Evolutionary conservation across 1,140 invertebrate genomes (phyloP).

Genomic region (Monochamus saltuarius): DNA sequence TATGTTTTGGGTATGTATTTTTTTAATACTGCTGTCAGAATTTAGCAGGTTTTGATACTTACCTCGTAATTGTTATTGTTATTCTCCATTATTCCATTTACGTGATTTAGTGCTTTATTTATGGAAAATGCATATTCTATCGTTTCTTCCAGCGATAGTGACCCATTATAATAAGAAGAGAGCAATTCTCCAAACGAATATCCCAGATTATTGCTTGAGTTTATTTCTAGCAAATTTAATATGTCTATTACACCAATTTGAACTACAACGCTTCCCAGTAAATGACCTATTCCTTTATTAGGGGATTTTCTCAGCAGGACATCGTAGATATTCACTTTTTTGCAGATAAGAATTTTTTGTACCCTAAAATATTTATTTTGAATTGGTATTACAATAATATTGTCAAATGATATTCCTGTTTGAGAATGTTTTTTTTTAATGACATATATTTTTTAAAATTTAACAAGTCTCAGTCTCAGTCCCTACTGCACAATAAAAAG

Average conservation of each 20-base stretch:
- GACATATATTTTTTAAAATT: too few species aligned
- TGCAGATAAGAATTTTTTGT: slow-evolving; percentile 42
- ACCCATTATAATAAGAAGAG: slow-evolving; percentile 83
- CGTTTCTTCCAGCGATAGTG: slow-evolving; percentile 77
- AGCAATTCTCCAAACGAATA: slow-evolving; percentile 80
- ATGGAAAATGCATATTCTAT: slow-evolving; percentile 50
- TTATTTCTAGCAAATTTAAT: slow-evolving; percentile 64
- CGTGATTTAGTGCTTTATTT: slow-evolving; percentile 4
- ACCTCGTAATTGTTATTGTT: too few species aligned
- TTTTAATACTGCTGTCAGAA: too few species aligned
- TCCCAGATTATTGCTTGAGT: slow-evolving; percentile 75
- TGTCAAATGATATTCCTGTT: not conserved
- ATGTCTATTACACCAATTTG: slow-evolving; percentile 79
- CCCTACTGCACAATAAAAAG: too few species aligned
- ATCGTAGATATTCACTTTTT: slow-evolving; percentile 45
- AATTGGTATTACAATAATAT: too few species aligned
- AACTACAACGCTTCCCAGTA: slow-evolving; percentile 73
- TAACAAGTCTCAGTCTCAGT: too few species aligned
- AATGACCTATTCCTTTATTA: slow-evolving; percentile 64
- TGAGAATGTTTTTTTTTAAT: too few species aligned
- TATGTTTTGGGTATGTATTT: too few species aligned
- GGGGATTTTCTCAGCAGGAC: slow-evolving; percentile 39
- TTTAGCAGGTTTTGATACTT: too few species aligned
- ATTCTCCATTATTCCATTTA: too few species aligned
- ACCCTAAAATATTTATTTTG: slow-evolving; percentile 21